Evolutionary conservation across 2,888 invertebrate genomes (phyloP).

Genomic region (Horisme vitalbata): DNA sequence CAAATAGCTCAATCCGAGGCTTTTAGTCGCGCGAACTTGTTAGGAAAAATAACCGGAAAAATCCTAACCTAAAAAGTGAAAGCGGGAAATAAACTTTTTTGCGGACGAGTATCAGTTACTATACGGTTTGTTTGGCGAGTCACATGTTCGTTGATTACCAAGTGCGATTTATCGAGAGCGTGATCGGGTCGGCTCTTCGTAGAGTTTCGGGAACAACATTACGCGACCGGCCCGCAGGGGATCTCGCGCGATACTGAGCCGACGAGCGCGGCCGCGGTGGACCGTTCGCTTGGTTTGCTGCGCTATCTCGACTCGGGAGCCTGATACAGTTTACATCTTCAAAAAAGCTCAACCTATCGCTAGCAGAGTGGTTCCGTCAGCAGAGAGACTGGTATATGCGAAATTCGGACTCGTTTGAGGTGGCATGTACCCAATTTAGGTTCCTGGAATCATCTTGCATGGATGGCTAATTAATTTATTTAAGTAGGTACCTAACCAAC

Average conservation of each 20-base stretch:
- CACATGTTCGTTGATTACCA: conserved; percentile 60
- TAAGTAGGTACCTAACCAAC: too few species aligned
- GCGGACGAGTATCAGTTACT: conserved; percentile 26
- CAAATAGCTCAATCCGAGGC: conserved; percentile 56
- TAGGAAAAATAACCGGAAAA: conserved; percentile 59
- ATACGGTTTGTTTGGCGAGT: conserved; percentile 57
- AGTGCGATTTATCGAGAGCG: conserved; percentile 62
- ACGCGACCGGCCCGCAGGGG: conserved; percentile 59
- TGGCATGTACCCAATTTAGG: neutral
- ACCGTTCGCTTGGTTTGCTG: conserved; percentile 51
- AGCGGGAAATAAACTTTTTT: conserved; percentile 38
- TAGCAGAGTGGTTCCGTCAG: conserved; percentile 7
- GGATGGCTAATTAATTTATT: too few species aligned
- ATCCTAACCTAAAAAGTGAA: conserved; percentile 59
- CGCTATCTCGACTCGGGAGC: conserved; percentile 53
- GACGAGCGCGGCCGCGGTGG: conserved; percentile 21
- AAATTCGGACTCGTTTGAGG: conserved; percentile 3
- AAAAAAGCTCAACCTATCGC: conserved; percentile 49
- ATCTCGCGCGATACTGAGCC: conserved; percentile 67
- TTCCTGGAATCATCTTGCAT: neutral
- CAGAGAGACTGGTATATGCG: neutral
- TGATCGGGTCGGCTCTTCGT: conserved; percentile 53
- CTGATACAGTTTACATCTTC: conserved; percentile 57
- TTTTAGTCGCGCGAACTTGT: conserved; percentile 47
- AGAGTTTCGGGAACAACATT: conserved; percentile 47